phyloP scores from a whole-genome alignment of 2,113 vertebrate genomes.

The Procapra przewalskii region DNA sequence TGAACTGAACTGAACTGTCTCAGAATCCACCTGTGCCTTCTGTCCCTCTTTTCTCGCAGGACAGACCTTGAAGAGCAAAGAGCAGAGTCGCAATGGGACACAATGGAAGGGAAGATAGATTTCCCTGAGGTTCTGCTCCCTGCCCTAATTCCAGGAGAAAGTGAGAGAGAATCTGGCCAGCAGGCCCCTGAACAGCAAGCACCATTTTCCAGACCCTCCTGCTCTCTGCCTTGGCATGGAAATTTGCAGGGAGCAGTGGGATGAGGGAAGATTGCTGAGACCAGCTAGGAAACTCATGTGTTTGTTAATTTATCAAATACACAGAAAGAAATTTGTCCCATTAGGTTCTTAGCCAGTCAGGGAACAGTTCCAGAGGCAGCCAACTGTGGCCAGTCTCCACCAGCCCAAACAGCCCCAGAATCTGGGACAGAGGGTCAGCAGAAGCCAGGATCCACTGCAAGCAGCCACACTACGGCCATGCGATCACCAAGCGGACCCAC shows the following conservation, averaged over 20 bases:
- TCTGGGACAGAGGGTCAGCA: background rate
- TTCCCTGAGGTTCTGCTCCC: background rate
- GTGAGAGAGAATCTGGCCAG: background rate
- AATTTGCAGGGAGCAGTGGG: background rate
- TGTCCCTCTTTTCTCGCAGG: background rate
- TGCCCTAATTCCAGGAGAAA: background rate
- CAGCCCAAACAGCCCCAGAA: background rate
- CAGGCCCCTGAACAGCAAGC: background rate
- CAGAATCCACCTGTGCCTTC: background rate
- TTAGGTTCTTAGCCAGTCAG: background rate
- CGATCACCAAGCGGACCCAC: background rate
- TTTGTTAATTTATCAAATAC: background rate
- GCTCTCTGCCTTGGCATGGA: background rate
- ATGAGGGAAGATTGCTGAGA: background rate
- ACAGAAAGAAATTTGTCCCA: background rate
- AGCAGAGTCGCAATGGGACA: background rate
- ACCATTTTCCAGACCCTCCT: background rate
- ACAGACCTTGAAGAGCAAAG: background rate
- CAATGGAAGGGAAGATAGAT: accelerated
- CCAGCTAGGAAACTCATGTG: background rate
- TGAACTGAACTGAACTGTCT: background rate
- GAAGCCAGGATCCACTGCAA: background rate
- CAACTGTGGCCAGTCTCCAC: background rate
- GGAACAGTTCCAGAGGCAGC: background rate
- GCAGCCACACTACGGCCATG: background rate